These are phyloP conservation scores for Leptopilina syphax DNA, from an alignment of 2,888 invertebrate species.

Conservation along the genomic window DNA sequence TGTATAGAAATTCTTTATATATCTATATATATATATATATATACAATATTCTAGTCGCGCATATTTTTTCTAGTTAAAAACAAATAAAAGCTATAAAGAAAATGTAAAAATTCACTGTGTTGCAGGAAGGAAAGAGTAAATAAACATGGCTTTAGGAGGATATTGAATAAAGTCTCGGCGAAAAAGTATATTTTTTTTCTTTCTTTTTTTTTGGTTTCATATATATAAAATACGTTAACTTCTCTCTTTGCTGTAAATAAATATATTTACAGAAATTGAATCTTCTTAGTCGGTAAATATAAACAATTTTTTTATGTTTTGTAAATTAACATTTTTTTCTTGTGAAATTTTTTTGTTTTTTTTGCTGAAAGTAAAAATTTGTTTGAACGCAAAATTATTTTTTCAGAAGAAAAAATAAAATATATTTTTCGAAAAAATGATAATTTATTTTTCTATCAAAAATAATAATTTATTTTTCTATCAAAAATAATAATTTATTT, in stretches of 20 bases:
- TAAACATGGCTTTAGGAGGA: background rate
- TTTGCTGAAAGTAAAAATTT: background rate
- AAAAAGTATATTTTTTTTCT: background rate
- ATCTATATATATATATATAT: background rate
- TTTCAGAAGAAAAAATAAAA: no score
- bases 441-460: no score
- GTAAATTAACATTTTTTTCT: no score
- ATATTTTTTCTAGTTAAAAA: background rate
- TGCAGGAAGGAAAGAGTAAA: background rate
- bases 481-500: no score
- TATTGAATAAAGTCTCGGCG: background rate
- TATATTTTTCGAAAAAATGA: no score
- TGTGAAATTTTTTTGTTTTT: no score
- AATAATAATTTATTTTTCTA: no score
- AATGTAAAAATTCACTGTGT: background rate
- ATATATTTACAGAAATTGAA: no score
- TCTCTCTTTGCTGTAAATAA: no score
- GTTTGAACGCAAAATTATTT: background rate
- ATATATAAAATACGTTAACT: no score
- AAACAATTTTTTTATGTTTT: background rate
- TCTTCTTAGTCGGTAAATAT: background rate
- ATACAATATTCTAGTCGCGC: background rate
- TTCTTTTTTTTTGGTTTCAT: no score
- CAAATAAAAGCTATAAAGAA: background rate
- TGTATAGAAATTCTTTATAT: slow-evolving; percentile 13